These are phyloP conservation scores for Rhegmatorhina hoffmannsi DNA, from an alignment of 2,113 vertebrate species.

Conservation along the genomic window DNA sequence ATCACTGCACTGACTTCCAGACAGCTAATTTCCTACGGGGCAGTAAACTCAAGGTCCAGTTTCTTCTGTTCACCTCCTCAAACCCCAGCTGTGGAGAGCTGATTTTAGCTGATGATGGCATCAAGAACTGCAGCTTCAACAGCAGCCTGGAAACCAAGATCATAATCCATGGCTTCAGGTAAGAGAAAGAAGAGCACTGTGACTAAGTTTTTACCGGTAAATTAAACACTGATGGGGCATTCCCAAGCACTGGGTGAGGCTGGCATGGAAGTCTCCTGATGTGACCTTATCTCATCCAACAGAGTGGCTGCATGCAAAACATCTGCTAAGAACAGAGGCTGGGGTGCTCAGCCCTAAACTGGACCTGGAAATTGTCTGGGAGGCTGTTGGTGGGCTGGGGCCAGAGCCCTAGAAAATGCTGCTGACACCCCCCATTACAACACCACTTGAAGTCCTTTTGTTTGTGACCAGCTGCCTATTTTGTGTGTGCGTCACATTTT, in stretches of 20 bases:
- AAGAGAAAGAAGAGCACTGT: background rate
- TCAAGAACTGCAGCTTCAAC: slow-evolving; percentile 80
- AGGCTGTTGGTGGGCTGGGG: background rate
- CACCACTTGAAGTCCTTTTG: background rate
- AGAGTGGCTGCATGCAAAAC: background rate
- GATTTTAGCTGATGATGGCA: slow-evolving; percentile 64
- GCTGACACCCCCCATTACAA: background rate
- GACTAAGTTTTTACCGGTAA: background rate
- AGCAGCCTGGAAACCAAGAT: slow-evolving; percentile 83
- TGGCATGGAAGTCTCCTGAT: background rate
- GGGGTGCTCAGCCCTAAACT: background rate
- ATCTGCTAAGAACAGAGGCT: background rate
- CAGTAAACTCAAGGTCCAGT: slow-evolving; percentile 78
- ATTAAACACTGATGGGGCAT: background rate
- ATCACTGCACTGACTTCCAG: slow-evolving; percentile 73
- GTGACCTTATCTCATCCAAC: background rate
- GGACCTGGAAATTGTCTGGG: background rate
- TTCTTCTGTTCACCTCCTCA: slow-evolving; percentile 83
- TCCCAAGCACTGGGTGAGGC: background rate
- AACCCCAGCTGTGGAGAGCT: slow-evolving; percentile 78
- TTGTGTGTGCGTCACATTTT: background rate
- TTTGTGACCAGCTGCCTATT: background rate
- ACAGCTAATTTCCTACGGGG: slow-evolving; percentile 66
- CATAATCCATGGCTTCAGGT: slow-evolving; percentile 97
- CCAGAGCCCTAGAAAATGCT: background rate